phyloP scores from a whole-genome alignment of 2,888 invertebrate genomes.

The Drosophila koepferae region DNA sequence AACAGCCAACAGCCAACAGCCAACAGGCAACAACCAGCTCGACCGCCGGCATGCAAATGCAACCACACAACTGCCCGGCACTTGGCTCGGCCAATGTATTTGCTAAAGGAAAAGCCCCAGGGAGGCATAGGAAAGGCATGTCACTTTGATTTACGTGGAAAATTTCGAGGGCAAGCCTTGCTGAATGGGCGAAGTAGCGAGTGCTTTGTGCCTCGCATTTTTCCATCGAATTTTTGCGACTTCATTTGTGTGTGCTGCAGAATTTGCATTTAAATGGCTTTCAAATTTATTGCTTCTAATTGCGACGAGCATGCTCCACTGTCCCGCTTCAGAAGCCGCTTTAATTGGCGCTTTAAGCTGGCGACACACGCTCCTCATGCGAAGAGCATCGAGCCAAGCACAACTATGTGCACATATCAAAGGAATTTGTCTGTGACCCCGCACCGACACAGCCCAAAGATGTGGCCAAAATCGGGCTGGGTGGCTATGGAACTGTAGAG shows the following conservation, averaged over 20 bases:
- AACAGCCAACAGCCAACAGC: constrained; percentile 3
- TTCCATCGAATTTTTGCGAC: constrained; percentile 47
- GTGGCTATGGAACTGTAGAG: not conserved
- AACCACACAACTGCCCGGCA: constrained; percentile 38
- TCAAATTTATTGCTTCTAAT: constrained; percentile 71
- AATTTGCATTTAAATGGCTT: constrained; percentile 69
- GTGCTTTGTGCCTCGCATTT: constrained; percentile 25
- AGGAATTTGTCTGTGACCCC: constrained; percentile 54
- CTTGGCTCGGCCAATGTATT: constrained; percentile 36
- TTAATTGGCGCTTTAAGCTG: constrained; percentile 58
- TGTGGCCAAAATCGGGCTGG: constrained; percentile 3
- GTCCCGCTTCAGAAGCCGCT: constrained; percentile 4
- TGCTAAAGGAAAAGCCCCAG: not conserved
- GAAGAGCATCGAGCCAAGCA: constrained; percentile 35
- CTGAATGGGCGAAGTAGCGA: constrained; percentile 20
- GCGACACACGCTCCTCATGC: constrained; percentile 24
- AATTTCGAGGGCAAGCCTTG: constrained; percentile 14
- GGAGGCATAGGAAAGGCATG: constrained; percentile 49
- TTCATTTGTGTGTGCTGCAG: constrained; percentile 42
- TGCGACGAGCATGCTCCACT: constrained; percentile 28
- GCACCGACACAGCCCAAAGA: not conserved
- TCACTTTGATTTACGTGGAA: constrained; percentile 77
- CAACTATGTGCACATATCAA: constrained; percentile 48
- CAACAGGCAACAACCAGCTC: constrained; percentile 1
- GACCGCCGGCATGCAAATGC: constrained; percentile 34